Conservation (phyloP, 2,797 vertebrate genomes). For the Numenius phaeopus region DNA sequence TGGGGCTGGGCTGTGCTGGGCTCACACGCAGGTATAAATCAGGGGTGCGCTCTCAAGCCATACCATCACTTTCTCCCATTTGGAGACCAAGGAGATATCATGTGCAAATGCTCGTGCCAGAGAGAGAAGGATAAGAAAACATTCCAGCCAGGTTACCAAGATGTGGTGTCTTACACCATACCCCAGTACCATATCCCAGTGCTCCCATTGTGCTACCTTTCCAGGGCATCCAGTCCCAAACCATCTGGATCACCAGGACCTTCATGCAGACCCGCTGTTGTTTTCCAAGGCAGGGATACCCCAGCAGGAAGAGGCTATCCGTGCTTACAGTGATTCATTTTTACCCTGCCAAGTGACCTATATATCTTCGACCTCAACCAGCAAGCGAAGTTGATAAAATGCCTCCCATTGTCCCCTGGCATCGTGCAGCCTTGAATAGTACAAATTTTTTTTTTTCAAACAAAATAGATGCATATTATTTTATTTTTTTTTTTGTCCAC, state of each 20-base stretch:
- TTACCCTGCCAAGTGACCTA: not conserved
- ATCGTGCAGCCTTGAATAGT: conserved; percentile 15
- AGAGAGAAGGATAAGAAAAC: not conserved
- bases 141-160: not conserved
- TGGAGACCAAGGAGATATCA: not conserved
- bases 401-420: not conserved
- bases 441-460: conserved; percentile 27
- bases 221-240: not conserved
- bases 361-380: not conserved
- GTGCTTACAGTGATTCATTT: not conserved
- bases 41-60: conserved; percentile 31
- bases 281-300: not conserved
- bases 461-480: conserved; percentile 61
- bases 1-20: conserved; percentile 61
- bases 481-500: not conserved
- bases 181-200: not conserved
- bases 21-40: conserved; percentile 74
- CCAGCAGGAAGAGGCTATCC: not conserved
- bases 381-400: not conserved
- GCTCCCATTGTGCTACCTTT: not conserved
- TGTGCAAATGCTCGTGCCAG: conserved; percentile 17
- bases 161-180: fast-evolving
- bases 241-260: not conserved
- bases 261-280: not conserved
- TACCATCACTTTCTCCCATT: conserved; percentile 22